Percentiles rank a stretch among this genome's conserved stretches.
Conservation (phyloP, 2,113 vertebrate genomes). For the Vanacampus margaritifer region DNA sequence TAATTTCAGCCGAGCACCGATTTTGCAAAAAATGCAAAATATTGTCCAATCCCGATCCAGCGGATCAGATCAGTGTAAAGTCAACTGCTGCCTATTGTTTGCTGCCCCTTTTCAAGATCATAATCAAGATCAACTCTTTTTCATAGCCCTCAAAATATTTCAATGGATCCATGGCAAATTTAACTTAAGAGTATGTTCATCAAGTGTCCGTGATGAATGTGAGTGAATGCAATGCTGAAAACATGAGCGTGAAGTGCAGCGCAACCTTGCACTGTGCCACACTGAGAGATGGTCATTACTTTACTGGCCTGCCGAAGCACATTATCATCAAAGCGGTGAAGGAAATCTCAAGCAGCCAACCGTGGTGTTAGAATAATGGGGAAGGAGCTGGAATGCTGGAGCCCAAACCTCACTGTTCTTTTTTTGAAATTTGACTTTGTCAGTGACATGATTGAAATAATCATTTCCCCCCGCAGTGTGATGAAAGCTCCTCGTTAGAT, state of each 20-base stretch:
- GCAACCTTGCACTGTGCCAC: conserved; percentile 30
- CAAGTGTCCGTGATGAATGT: conserved; percentile 37
- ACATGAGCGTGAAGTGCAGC: conserved; percentile 30
- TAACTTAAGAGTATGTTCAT: conserved; percentile 28
- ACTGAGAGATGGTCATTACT: conserved; percentile 52
- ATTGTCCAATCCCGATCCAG: no score
- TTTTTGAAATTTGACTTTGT: conserved; percentile 50
- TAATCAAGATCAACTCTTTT: no score
- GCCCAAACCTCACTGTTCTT: conserved; percentile 42
- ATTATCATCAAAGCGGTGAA: conserved; percentile 63
- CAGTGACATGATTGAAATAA: conserved; percentile 76
- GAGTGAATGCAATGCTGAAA: conserved; percentile 36
- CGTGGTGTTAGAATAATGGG: conserved; percentile 51
- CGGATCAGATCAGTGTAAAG: no score
- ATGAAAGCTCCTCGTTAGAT: conserved; percentile 44
- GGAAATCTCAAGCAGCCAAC: conserved; percentile 59
- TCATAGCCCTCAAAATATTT: conserved; percentile 7
- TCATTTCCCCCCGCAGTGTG: conserved; percentile 39
- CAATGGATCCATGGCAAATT: conserved; percentile 19
- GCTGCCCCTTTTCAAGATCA: no score
- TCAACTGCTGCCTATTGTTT: no score
- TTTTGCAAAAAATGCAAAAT: no score
- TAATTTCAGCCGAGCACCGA: no score
- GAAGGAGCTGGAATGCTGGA: conserved; percentile 27
- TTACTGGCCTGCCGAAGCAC: conserved; percentile 51